Evolutionary conservation across 2,888 invertebrate genomes (phyloP), one percentile per base, ranked within the genome.

Genomic region (Watsonalla cultraria): DNA sequence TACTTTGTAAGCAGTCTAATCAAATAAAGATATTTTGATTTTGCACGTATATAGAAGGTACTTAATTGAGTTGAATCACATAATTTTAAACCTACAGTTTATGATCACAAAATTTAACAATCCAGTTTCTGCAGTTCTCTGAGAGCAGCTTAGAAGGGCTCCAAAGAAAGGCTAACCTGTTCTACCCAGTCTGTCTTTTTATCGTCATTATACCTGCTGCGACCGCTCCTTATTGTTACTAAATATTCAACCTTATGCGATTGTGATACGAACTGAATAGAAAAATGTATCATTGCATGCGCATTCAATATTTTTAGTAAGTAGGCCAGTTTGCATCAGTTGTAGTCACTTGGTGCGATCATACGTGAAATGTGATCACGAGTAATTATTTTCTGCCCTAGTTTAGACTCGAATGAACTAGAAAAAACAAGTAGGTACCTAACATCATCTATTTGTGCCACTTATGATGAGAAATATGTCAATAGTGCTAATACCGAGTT

Each of bases 261-360:
- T 54, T 47, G 47, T 42, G 13, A 51, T 61, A 60, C 35, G 54
- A 42, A 42, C 11, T 42, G 11, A 8, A 42, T 42, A 42, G 54
- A 58, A 46, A 56, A 47, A 46, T 33, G 51, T 52, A 34, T 34
- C 45, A 39, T 53, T 47, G 56, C 54, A 54, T 66, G 63, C 60
- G 57, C 65, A 71, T 60, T 71, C 11, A 11, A 68, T 78, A 80
- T 76, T 70, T 75, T 66, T 73, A 76, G 67, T 62, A 77, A 65
- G 66, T 78, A 72, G 78, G 79, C 58, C 74, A 74, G 66, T 72
- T 70, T 73, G 73, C 74, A 74, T 74, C 72, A 73, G 67, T 63
- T 61, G 62, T 61, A 60, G 62, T 61, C 68, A 68, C 71, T 61
- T 68, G 71, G 70, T 68, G 75, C 70, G 71, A 74, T 76, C 77